Evolutionary conservation across 2,113 vertebrate species (phyloP).

Genomic region (Lates calcarifer): DNA sequence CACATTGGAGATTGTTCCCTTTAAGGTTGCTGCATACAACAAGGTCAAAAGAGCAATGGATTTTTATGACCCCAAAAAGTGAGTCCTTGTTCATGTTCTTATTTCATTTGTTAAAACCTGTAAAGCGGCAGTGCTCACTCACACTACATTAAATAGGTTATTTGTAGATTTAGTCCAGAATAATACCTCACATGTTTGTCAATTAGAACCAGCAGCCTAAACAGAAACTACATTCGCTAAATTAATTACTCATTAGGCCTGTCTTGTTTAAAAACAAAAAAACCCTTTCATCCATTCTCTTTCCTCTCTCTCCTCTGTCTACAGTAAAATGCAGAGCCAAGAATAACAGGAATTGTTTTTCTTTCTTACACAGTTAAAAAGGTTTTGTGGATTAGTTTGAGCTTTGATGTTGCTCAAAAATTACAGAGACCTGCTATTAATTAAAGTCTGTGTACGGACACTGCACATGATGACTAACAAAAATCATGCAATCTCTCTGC

Average conservation of each 20-base stretch:
- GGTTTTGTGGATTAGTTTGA: constrained; percentile 75
- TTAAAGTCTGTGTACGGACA: constrained; percentile 78
- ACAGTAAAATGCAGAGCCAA: constrained; percentile 58
- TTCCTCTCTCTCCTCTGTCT: constrained; percentile 52
- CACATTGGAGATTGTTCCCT: constrained; percentile 96
- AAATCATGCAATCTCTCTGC: constrained; percentile 65
- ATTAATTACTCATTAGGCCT: constrained; percentile 61
- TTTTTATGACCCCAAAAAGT: constrained; percentile 95
- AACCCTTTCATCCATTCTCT: constrained; percentile 49
- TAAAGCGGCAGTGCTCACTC: constrained; percentile 14
- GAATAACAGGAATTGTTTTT: constrained; percentile 75
- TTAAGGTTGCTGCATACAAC: constrained; percentile 98
- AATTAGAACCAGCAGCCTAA: constrained; percentile 58
- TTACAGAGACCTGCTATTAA: constrained; percentile 81
- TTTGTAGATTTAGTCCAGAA: constrained; percentile 48
- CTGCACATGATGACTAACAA: constrained; percentile 81
- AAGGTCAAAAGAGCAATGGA: constrained; percentile 95
- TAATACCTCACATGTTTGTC: constrained; percentile 54
- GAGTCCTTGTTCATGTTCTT: constrained; percentile 77
- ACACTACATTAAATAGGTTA: constrained; percentile 18
- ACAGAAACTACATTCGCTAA: constrained; percentile 53
- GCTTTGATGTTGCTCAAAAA: constrained; percentile 85
- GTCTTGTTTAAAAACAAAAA: constrained; percentile 31
- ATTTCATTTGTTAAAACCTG: constrained; percentile 36
- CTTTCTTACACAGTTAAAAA: constrained; percentile 78